These are phyloP conservation scores for Malachius bipustulatus DNA, from an alignment of 2,888 invertebrate species.

Conservation along the genomic window DNA sequence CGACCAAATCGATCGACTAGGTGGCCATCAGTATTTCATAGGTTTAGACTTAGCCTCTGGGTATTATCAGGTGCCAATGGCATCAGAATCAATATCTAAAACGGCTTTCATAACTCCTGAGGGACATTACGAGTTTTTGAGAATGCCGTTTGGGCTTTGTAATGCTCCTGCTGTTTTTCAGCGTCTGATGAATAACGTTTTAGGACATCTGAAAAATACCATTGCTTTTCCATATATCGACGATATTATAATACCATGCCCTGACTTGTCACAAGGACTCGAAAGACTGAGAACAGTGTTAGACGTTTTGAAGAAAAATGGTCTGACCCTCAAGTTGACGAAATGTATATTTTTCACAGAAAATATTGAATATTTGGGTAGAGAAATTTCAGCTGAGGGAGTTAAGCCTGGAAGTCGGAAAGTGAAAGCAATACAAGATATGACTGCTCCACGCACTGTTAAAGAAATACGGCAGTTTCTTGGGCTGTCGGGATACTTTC, in stretches of 20 bases:
- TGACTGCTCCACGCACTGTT: constrained; percentile 13
- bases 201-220: constrained; percentile 15
- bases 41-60: constrained; percentile 23
- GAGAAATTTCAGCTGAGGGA: constrained; percentile 17
- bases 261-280: constrained; percentile 15
- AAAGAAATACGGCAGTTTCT: constrained; percentile 18
- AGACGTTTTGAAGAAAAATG: constrained; percentile 10
- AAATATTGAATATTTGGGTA: constrained; percentile 16
- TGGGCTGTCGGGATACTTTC: constrained; percentile 17
- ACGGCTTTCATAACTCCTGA: constrained; percentile 27
- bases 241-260: constrained; percentile 1
- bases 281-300: constrained; percentile 14
- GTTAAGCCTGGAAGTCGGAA: constrained; percentile 17
- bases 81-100: constrained; percentile 20
- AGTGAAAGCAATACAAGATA: constrained; percentile 14
- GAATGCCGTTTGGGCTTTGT: constrained; percentile 26
- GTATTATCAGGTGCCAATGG: constrained; percentile 25
- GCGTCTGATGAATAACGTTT: constrained; percentile 20
- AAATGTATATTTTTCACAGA: constrained; percentile 18
- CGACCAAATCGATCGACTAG: constrained; percentile 17
- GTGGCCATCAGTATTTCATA: constrained; percentile 18
- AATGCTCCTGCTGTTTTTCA: constrained; percentile 27
- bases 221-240: constrained; percentile 5
- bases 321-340: constrained; percentile 16
- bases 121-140: constrained; percentile 23